Evolutionary conservation across 2,888 invertebrate genomes (phyloP).

Genomic region (Neuroscelio doddi): DNA sequence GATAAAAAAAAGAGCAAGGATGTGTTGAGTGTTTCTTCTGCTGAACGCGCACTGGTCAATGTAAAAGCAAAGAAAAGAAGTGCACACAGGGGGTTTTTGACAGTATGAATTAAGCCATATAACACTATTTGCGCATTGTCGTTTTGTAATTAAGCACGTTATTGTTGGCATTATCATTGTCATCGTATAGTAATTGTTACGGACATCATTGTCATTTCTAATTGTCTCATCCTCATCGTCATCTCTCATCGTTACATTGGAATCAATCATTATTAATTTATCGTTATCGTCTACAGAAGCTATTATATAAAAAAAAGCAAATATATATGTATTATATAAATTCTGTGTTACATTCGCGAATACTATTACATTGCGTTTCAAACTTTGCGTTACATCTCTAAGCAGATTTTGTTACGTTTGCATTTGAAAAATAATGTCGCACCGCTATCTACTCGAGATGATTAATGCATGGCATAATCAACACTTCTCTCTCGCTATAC

Average conservation of each 20-base stretch:
- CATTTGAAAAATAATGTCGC: constrained; percentile 45
- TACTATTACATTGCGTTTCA: constrained; percentile 43
- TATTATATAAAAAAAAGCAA: constrained; percentile 25
- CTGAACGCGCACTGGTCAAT: too few species aligned
- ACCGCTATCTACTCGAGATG: constrained; percentile 44
- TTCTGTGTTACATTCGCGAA: constrained; percentile 39
- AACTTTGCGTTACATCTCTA: constrained; percentile 32
- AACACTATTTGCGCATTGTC: constrained; percentile 46
- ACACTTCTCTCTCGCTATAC: constrained; percentile 54
- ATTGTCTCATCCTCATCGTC: constrained; percentile 43
- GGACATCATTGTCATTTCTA: constrained; percentile 49
- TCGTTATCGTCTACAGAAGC: constrained; percentile 37
- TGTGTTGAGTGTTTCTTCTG: constrained; percentile 36
- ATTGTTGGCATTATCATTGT: constrained; percentile 52
- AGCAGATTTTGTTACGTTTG: constrained; percentile 46
- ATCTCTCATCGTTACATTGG: constrained; percentile 43
- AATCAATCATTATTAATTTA: constrained; percentile 44
- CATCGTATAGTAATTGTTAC: constrained; percentile 51
- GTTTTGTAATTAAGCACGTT: constrained; percentile 52
- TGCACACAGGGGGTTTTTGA: constrained; percentile 38
- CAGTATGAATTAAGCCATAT: constrained; percentile 50
- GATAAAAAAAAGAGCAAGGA: constrained; percentile 25
- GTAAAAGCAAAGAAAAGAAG: too few species aligned
- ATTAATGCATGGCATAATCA: constrained; percentile 49
- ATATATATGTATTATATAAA: constrained; percentile 40